A percentile compares a stretch with the other conserved stretches of the same genome.
Evolutionary conservation across 2,113 vertebrate species (phyloP).

Genomic region (Urocynchramus pylzowi): DNA sequence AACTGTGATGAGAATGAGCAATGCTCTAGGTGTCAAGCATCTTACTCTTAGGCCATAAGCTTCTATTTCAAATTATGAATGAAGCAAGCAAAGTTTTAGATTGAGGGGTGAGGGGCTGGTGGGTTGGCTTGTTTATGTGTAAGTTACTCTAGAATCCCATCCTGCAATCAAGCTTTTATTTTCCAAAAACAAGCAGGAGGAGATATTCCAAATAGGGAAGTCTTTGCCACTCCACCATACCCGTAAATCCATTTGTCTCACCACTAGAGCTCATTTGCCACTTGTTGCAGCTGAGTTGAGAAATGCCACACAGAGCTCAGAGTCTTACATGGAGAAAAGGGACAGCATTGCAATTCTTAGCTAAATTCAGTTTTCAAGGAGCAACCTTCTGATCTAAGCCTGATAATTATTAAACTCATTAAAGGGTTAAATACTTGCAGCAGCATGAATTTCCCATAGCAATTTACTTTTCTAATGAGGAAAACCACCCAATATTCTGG

Average conservation of each 20-base stretch:
- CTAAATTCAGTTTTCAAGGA: neutral
- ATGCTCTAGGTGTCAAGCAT: accelerated
- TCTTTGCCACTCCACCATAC: neutral
- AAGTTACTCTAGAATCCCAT: neutral
- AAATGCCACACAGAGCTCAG: neutral
- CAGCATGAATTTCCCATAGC: neutral
- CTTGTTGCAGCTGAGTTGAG: neutral
- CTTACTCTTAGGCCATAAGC: neutral
- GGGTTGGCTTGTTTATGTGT: neutral
- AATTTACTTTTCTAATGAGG: neutral
- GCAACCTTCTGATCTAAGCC: neutral
- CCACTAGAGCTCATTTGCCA: neutral
- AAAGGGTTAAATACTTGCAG: neutral
- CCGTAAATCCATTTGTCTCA: neutral
- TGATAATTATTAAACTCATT: neutral
- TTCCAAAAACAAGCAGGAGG: neutral
- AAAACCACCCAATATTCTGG: neutral
- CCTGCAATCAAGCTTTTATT: neutral
- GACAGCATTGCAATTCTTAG: neutral
- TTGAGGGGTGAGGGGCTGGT: neutral
- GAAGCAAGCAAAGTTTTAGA: neutral
- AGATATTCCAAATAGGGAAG: neutral
- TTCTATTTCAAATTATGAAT: neutral
- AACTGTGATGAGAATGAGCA: neutral
- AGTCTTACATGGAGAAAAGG: neutral